Evolutionary conservation across 2,113 vertebrate species (phyloP), one percentile per base, ranked within the genome.

Genomic region (Bagarius yarrelli): DNA sequence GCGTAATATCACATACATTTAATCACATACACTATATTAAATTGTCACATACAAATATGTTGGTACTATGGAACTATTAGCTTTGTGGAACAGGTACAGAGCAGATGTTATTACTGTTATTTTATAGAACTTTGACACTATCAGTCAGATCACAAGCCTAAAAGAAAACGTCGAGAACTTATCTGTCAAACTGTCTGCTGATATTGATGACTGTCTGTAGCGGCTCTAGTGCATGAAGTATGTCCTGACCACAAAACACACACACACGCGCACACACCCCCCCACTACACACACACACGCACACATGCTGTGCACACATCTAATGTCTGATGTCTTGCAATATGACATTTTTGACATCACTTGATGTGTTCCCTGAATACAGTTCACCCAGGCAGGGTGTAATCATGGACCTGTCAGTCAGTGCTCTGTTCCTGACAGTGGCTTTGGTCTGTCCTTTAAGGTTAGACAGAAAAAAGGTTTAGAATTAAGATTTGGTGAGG

Each of bases 161-260:
- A 40, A 76, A 8, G 27, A 57, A 74, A 44, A 74, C 36, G 23
- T 13, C 6, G 4, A 36, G 32, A 11, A 59, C 73, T 59, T 34
- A 36, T 56, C 23, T 74, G 52, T 57, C 32, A 57, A 36, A 74
- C 52, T 60, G 73, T 76, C 55, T 76, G 32, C 23, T 59, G 55
- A 59, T 59, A 25, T 76, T 76, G 73, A 76, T 36, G 34, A 40
- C 21, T 59, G 34, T 59, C 72, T 57, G 32, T 15, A 57, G 53
- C 57, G 21, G 71, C 55, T 74, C 4, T 56, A 74, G 55, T 73
- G 71, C 25, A 55, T 73, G 71, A 73, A 73, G 34, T 73, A 32
- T 73, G 21, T 73, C 8, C 5, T 78, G 76, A 78, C 76, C 44
- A n/a, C n/a, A n/a, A n/a, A n/a, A n/a, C n/a, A n/a, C n/a, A n/a